Evolutionary conservation across 2,797 vertebrate species (phyloP).

Genomic region (Sphenopsis melanotis): DNA sequence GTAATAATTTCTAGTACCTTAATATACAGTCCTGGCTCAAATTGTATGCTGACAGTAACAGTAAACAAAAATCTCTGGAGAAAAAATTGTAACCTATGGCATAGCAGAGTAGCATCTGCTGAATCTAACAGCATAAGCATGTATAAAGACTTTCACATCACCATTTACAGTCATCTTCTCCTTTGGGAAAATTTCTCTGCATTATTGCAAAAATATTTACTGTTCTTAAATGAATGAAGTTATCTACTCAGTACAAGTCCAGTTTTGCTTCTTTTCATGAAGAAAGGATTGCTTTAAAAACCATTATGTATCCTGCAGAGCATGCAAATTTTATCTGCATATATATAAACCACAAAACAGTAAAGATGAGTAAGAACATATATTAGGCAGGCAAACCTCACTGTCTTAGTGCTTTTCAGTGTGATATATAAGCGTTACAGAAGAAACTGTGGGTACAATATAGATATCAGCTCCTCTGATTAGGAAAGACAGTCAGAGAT

Average conservation of each 20-base stretch:
- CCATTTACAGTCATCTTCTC: not conserved
- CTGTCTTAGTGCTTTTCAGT: not conserved
- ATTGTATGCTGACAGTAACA: accelerated
- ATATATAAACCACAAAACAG: not conserved
- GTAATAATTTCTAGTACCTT: not conserved
- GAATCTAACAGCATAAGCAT: not conserved
- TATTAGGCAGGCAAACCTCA: not conserved
- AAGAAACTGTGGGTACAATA: not conserved
- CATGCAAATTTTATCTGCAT: not conserved
- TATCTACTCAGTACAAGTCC: not conserved
- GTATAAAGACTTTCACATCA: not conserved
- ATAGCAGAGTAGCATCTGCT: not conserved
- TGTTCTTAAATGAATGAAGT: not conserved
- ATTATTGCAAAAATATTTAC: not conserved
- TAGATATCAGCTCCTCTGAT: not conserved
- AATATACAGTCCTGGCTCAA: not conserved
- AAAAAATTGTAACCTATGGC: not conserved
- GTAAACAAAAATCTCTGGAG: not conserved
- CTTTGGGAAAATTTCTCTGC: not conserved
- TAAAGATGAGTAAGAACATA: not conserved
- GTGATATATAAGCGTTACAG: not conserved
- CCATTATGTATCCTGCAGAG: not conserved
- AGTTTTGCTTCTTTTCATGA: not conserved
- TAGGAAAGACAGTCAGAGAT: not conserved
- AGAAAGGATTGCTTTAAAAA: not conserved